phyloP scores from a whole-genome alignment of 2,888 invertebrate species.

The Drosophila longiperda region DNA sequence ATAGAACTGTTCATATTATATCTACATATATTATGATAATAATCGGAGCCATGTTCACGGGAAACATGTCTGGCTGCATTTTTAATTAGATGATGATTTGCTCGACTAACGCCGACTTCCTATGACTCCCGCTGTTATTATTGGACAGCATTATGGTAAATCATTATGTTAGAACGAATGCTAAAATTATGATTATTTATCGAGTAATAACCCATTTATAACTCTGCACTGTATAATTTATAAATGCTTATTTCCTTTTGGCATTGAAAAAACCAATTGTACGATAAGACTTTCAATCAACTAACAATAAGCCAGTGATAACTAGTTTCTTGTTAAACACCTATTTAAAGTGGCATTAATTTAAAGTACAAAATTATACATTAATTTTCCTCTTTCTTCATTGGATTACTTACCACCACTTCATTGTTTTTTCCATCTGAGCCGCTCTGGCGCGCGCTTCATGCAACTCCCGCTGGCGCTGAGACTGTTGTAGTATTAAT shows the following conservation, averaged over 20 bases:
- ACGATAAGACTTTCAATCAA: conserved; percentile 26
- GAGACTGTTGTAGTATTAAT: conserved; percentile 76
- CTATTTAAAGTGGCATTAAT: conserved; percentile 12
- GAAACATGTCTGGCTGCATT: conserved; percentile 50
- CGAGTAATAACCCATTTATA: conserved; percentile 21
- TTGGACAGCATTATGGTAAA: conserved; percentile 35
- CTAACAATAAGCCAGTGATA: conserved; percentile 8
- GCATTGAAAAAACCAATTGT: conserved; percentile 35
- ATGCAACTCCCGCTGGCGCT: conserved; percentile 91
- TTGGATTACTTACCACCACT: conserved; percentile 91
- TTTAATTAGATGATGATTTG: conserved; percentile 1
- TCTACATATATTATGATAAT: background rate
- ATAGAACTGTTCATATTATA: conserved; percentile 35
- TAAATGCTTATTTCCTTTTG: conserved; percentile 16
- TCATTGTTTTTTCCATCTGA: conserved; percentile 99
- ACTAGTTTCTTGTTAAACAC: conserved; percentile 29
- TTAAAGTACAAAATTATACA: conserved; percentile 4
- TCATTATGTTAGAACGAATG: conserved; percentile 34
- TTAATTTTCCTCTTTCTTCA: background rate
- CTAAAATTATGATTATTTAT: conserved; percentile 16
- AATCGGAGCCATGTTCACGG: conserved; percentile 28
- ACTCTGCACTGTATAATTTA: conserved; percentile 7
- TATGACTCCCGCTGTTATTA: conserved; percentile 44
- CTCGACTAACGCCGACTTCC: conserved; percentile 20
- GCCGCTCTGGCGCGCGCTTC: conserved; percentile 97